These are phyloP conservation scores for Paraescarpia echinospica DNA, from an alignment of 1,140 invertebrate genomes.

Conservation along the genomic window DNA sequence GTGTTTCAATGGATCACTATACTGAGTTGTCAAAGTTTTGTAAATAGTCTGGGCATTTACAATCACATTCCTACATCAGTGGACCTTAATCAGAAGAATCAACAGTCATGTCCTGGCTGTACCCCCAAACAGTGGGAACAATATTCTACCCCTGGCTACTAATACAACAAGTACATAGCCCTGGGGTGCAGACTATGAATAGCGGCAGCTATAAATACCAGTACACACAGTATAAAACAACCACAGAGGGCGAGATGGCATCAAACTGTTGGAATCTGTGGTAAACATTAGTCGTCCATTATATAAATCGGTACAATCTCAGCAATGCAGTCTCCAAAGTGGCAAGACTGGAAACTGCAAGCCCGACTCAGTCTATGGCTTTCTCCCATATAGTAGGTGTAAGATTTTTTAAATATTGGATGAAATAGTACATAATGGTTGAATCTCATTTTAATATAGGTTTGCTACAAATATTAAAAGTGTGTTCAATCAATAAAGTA, in stretches of 20 bases:
- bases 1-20: background rate
- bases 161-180: background rate
- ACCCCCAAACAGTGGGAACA: background rate
- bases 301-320: background rate
- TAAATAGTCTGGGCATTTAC: background rate
- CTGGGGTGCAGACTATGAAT: background rate
- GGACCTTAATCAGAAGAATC: background rate
- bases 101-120: background rate
- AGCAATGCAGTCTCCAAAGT: too few relatives aligned
- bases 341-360: too few relatives aligned
- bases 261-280: constrained; percentile 11
- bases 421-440: too few relatives aligned
- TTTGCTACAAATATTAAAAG: too few relatives aligned
- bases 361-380: too few relatives aligned
- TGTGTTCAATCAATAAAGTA: too few relatives aligned
- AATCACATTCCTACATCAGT: background rate
- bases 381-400: too few relatives aligned
- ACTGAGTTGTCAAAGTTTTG: background rate
- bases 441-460: too few relatives aligned
- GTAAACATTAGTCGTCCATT: background rate
- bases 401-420: too few relatives aligned
- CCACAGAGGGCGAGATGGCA: background rate
- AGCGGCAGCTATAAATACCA: background rate
- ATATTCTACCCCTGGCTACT: background rate
- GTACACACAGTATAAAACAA: background rate